Conservation (phyloP, 2,888 invertebrate genomes). For the Lacanobia wlatinum region DNA sequence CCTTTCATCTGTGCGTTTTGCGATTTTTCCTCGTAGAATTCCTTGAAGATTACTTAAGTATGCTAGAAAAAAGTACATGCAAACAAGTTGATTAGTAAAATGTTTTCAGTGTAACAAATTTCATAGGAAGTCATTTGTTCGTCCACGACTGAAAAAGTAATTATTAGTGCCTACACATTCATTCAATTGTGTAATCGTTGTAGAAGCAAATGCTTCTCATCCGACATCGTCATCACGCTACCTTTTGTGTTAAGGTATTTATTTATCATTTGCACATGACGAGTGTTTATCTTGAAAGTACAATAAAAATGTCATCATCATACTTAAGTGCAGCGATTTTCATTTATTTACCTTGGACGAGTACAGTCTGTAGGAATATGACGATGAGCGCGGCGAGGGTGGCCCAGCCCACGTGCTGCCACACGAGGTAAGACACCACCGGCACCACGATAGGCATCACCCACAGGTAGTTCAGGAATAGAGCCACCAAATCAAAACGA, state of each 20-base stretch:
- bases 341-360: conserved; percentile 87
- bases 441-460: conserved; percentile 94
- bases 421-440: conserved; percentile 88
- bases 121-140: conserved; percentile 24
- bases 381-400: conserved; percentile 83
- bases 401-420: conserved; percentile 85
- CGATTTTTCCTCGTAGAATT: conserved; percentile 91
- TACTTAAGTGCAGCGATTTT: conserved; percentile 19
- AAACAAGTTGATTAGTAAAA: background rate
- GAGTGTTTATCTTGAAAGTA: conserved; percentile 35
- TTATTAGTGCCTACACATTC: conserved; percentile 2
- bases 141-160: conserved; percentile 9
- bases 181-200: conserved; percentile 16
- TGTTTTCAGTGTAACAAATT: conserved; percentile 21
- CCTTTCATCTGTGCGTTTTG: conserved; percentile 93
- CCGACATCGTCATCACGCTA: conserved; percentile 31
- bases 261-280: conserved; percentile 28
- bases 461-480: conserved; percentile 94
- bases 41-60: conserved; percentile 87
- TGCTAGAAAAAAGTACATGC: conserved; percentile 74
- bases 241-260: conserved; percentile 41
- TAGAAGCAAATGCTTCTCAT: conserved; percentile 38
- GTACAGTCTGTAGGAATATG: conserved; percentile 91
- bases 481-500: conserved; percentile 93
- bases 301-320: conserved; percentile 35